Evolutionary conservation across 2,888 invertebrate genomes (phyloP).

Genomic region (Yponomeuta sedellus): DNA sequence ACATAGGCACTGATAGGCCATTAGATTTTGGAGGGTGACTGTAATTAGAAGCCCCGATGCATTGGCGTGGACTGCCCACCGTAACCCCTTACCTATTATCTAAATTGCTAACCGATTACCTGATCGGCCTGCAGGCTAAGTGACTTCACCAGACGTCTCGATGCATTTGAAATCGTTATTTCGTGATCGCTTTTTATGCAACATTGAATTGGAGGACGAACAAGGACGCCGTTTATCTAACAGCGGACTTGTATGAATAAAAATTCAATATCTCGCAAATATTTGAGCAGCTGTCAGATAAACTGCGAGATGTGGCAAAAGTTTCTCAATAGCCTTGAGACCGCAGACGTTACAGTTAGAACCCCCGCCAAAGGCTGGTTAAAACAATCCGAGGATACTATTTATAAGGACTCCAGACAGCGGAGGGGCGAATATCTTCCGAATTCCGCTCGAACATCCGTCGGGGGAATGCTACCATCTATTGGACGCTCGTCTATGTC

Average conservation of each 20-base stretch:
- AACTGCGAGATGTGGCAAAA: not conserved
- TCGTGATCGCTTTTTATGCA: constrained; percentile 34
- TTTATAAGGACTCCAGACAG: constrained; percentile 20
- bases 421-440: constrained; percentile 40
- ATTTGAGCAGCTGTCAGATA: not conserved
- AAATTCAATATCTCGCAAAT: not conserved
- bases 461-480: constrained; percentile 38
- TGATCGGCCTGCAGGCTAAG: constrained; percentile 32
- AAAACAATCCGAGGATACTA: constrained; percentile 12
- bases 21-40: constrained; percentile 20
- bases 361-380: constrained; percentile 3
- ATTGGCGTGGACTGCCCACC: constrained; percentile 31
- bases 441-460: constrained; percentile 44
- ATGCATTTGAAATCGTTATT: constrained; percentile 38
- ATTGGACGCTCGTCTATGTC: constrained; percentile 37
- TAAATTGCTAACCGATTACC: constrained; percentile 50
- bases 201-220: constrained; percentile 32
- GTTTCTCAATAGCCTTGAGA: not conserved
- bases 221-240: constrained; percentile 23
- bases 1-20: not conserved
- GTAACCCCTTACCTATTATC: constrained; percentile 44
- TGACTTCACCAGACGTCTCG: constrained; percentile 38
- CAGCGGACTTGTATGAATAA: not conserved
- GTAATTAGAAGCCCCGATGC: constrained; percentile 35
- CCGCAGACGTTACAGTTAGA: not conserved